Percentiles rank a stretch among this genome's conserved stretches.
These are phyloP conservation scores for Callocephalon fimbriatum DNA, from an alignment of 2,113 vertebrate genomes.

Conservation along the genomic window DNA sequence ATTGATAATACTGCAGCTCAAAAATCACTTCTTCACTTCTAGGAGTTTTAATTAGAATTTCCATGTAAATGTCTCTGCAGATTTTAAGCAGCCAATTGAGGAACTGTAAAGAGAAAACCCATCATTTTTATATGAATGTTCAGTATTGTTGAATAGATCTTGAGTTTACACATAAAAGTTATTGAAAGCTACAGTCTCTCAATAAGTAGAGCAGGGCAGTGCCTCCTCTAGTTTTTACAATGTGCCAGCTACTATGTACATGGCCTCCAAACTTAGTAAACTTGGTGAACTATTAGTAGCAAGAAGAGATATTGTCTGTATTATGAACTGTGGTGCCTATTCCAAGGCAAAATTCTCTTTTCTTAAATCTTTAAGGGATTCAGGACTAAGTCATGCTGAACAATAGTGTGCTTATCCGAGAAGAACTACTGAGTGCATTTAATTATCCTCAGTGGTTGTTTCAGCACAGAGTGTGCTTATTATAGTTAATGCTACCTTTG, in stretches of 20 bases:
- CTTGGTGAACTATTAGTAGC: neutral
- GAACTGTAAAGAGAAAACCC: neutral
- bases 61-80: neutral
- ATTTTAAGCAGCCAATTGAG: neutral
- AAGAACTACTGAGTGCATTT: conserved; percentile 6
- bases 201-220: neutral
- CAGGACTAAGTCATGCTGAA: neutral
- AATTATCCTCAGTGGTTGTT: conserved; percentile 19
- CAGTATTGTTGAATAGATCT: neutral
- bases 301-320: neutral
- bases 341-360: neutral
- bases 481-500: conserved; percentile 20
- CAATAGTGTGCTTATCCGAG: neutral
- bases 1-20: neutral
- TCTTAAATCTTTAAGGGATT: neutral
- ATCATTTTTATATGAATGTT: neutral
- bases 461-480: conserved; percentile 4
- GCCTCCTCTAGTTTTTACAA: neutral
- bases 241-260: neutral
- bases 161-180: neutral
- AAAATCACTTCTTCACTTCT: neutral
- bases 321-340: neutral
- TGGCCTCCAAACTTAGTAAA: neutral
- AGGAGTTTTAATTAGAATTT: neutral
- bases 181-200: neutral